phyloP scores from a whole-genome alignment of 1,140 invertebrate species.

The Charaxes varanes region DNA sequence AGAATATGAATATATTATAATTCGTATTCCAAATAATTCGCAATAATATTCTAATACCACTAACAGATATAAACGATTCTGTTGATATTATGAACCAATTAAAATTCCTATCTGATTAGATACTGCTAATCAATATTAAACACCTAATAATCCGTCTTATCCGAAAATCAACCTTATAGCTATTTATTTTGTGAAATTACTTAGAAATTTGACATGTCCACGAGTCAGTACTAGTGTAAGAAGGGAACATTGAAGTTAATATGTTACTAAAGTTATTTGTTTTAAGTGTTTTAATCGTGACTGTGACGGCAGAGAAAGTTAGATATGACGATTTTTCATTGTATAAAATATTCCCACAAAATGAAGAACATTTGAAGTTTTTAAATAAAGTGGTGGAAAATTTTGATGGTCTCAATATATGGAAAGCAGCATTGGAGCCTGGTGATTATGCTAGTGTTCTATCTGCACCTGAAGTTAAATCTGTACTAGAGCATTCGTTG shows the following conservation, averaged over 20 bases:
- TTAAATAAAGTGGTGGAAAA: slow-evolving; percentile 33
- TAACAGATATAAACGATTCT: no score
- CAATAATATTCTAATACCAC: no score
- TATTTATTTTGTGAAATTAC: no score
- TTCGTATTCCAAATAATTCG: no score
- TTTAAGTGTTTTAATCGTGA: slow-evolving; percentile 22
- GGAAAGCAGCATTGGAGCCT: slow-evolving; percentile 31
- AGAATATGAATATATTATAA: no score
- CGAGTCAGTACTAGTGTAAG: background rate
- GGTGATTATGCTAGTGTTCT: slow-evolving; percentile 48
- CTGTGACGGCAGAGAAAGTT: slow-evolving; percentile 29
- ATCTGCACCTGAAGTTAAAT: slow-evolving; percentile 33
- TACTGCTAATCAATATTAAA: no score
- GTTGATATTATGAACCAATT: no score
- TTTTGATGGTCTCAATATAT: slow-evolving; percentile 39
- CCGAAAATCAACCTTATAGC: no score
- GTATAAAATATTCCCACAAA: slow-evolving; percentile 43
- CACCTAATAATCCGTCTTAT: no score
- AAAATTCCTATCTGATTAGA: no score
- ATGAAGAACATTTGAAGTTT: slow-evolving; percentile 34
- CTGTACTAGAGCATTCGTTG: slow-evolving; percentile 35
- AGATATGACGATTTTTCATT: slow-evolving; percentile 49
- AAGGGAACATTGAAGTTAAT: slow-evolving; percentile 10
- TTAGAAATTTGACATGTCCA: no score
- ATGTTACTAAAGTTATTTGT: slow-evolving; percentile 29